Evolutionary conservation across 2,113 vertebrate genomes (phyloP), one percentile per base, ranked within the genome.

Genomic region (Odontophorus gujanensis): DNA sequence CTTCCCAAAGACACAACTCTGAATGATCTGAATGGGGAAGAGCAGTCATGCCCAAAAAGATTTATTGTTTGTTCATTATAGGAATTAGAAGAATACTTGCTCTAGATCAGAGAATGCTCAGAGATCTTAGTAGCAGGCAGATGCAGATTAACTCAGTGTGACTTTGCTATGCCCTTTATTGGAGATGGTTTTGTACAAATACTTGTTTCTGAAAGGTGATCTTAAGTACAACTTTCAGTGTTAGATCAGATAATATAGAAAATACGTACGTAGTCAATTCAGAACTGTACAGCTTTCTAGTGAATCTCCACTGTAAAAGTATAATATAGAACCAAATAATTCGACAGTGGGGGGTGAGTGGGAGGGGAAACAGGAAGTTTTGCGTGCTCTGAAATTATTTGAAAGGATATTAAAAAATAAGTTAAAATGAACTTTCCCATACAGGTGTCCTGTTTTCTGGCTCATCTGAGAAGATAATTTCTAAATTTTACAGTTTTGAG

Each of bases 401-500:
- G 72, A 85, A 81, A 82, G 53, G 36, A 25, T 51, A 85, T 83
- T 55, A 14, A 28, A 25, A 68, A 69, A 85, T 2, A 69, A 75
- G 84, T 96, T 96, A 91, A 89, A 96, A 94, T 81, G 1, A 85
- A 65, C 93, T 95, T 93, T 96, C 86, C 94, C 81, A 85, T 82
- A 40, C 93, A 97, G 94, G 90, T 96, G 26, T 92, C 90, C 86
- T 96, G 92, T 85, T 94, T 94, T 95, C 94, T 97, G 94, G 86
- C 73, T 92, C 83, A 71, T 90, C 94, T 93, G 68, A 95, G 95
- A 96, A 97, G 94, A 95, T 81, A 89, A 91, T 87, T 91, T 93
- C 68, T 96, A 93, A 92, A 91, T 96, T 96, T 92, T 96, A 95
- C 90, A 79, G 71, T 96, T 87, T 96, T 96, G 95, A 94, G 85